phyloP scores from a whole-genome alignment of 2,888 invertebrate genomes.

The Pristionchus maxplancki region DNA sequence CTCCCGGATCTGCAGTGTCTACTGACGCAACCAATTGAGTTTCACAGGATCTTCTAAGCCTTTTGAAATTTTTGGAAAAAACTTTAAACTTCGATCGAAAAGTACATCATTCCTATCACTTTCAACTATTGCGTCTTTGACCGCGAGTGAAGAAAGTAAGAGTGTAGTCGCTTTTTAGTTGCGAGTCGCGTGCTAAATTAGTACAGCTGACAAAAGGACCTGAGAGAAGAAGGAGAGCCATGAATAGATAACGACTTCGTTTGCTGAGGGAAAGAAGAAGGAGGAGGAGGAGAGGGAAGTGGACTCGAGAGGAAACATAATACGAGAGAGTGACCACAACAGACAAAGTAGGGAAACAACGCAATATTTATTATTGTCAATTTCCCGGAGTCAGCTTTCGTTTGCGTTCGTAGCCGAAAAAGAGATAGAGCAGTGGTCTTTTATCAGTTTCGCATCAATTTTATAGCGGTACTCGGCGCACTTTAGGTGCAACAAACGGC shows the following conservation, averaged over 20 bases:
- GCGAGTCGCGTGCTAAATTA: not conserved
- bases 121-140: not conserved
- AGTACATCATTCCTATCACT: not conserved
- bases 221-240: slow-evolving; percentile 1
- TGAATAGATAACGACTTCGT: slow-evolving; percentile 44
- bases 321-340: slow-evolving; percentile 30
- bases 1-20: not conserved
- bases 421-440: not conserved
- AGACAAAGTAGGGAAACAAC: not conserved
- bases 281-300: not conserved
- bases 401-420: not conserved
- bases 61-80: not conserved
- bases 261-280: too few species aligned
- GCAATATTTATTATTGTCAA: not conserved
- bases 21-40: not conserved
- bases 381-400: not conserved
- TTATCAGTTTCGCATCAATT: not conserved
- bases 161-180: slow-evolving; percentile 12
- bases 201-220: slow-evolving; percentile 23
- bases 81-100: not conserved
- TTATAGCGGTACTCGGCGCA: not conserved
- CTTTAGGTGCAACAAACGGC: not conserved
- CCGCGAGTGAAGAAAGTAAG: not conserved
- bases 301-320: slow-evolving; percentile 10
- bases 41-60: not conserved